Evolutionary conservation across 1,140 invertebrate species (phyloP), one percentile per base, ranked within the genome.

Genomic region (Mylabris phalerata): DNA sequence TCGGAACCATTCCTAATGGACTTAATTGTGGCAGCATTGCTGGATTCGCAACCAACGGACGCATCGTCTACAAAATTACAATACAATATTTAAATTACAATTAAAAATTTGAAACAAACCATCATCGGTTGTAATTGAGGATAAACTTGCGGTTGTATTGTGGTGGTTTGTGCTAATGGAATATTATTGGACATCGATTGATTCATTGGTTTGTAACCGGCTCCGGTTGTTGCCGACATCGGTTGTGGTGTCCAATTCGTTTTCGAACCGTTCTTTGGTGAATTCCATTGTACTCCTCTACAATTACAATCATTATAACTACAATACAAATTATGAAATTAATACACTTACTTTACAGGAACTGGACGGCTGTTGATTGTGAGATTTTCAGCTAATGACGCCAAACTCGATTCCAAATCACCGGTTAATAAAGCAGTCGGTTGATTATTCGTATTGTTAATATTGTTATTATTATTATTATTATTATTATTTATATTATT

Each of bases 361-460:
- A 79, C 78, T 59, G 84, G 79, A n/a, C 81, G 82, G 64, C 82
- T 92, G 73, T 93, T 93, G 61, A 96, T 95, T 69, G 89, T 86
- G 54, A 96, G 82, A 79, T 95, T 96, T 76, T 93, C 89, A 58
- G 92, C 93, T 60, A 97, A 77, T 55, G 86, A 89, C 48, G 92
- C 92, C 45, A 97, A 81, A 67, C 90, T 95, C 54, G 90, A 91
- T 74, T 97, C 92, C 68, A 97, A 79, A 77, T 96, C 93, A 49
- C 90, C 90, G 19, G 92, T 94, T 59, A 96, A 79, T 57, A 95
- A 87, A 47, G 83, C 82, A 58, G 76, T 80, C 66, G 70, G 60
- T 55, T 71, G 63, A 59, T 77, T 79, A 46, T 75, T 73, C 41
- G 56, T 42, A 9, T 72, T 72, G 57, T 70, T 68, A 63, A 82